Evolutionary conservation across 1,140 invertebrate species (phyloP).

Genomic region (Colletes gigas): DNA sequence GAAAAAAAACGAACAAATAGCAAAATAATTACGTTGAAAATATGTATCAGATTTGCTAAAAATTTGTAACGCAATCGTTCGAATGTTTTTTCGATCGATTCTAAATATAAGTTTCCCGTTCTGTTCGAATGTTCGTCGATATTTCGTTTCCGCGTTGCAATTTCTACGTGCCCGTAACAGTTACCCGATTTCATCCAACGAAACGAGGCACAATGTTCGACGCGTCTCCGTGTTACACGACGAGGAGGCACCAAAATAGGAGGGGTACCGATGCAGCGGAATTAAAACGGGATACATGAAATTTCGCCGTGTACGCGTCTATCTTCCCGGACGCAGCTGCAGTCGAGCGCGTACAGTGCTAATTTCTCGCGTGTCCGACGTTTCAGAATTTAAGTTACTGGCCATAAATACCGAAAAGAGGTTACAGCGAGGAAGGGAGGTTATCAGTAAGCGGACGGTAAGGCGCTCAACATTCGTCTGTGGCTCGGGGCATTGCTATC

Average conservation of each 20-base stretch:
- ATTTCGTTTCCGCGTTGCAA: too few relatives aligned
- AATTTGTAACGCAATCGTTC: too few relatives aligned
- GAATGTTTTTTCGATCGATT: too few relatives aligned
- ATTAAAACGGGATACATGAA: conserved; percentile 7
- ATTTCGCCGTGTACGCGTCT: conserved; percentile 6
- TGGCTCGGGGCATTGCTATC: conserved; percentile 71
- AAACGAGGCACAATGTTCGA: too few relatives aligned
- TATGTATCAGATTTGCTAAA: too few relatives aligned
- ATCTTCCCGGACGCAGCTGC: conserved; percentile 11
- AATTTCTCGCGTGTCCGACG: conserved; percentile 66
- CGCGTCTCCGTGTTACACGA: too few relatives aligned
- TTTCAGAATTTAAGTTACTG: conserved; percentile 72
- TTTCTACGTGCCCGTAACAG: too few relatives aligned
- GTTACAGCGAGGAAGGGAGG: conserved; percentile 58
- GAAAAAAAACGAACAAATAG: too few relatives aligned
- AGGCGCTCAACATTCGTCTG: conserved; percentile 73
- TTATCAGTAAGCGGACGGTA: conserved; percentile 73
- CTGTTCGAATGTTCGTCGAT: too few relatives aligned
- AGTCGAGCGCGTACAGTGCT: neutral
- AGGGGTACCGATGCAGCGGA: neutral
- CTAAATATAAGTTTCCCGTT: too few relatives aligned
- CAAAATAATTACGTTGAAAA: too few relatives aligned
- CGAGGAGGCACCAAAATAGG: neutral
- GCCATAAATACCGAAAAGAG: conserved; percentile 74
- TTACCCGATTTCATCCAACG: neutral